phyloP scores from a whole-genome alignment of 2,888 invertebrate genomes.

The Parnassius apollo region DNA sequence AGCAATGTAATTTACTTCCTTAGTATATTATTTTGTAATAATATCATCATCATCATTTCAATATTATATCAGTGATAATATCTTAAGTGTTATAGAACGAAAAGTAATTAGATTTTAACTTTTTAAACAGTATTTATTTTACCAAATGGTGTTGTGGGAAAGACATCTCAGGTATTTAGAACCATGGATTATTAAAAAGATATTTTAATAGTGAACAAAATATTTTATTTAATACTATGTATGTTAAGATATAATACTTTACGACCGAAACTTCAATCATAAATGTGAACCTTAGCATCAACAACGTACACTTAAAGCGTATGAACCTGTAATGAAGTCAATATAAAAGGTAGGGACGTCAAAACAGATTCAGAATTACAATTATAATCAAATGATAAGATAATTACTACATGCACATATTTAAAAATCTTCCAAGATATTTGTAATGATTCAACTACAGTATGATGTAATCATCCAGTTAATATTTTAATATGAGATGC shows the following conservation, averaged over 20 bases:
- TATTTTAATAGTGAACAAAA: too few relatives aligned
- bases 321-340: slow-evolving; percentile 51
- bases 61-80: too few relatives aligned
- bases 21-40: too few relatives aligned
- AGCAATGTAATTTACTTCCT: too few relatives aligned
- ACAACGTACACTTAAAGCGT: slow-evolving; percentile 74
- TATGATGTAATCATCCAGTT: not conserved
- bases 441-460: slow-evolving; percentile 37
- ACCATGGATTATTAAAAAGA: too few relatives aligned
- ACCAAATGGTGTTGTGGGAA: too few relatives aligned
- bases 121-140: too few relatives aligned
- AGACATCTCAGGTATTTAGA: too few relatives aligned
- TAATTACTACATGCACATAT: slow-evolving; percentile 72
- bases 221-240: too few relatives aligned
- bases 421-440: slow-evolving; percentile 65
- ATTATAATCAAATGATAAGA: slow-evolving; percentile 56
- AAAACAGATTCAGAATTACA: slow-evolving; percentile 64
- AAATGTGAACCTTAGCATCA: slow-evolving; percentile 66
- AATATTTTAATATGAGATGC: not conserved
- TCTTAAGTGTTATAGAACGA: too few relatives aligned
- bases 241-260: too few relatives aligned
- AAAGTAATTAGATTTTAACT: too few relatives aligned
- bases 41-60: not conserved
- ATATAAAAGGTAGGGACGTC: slow-evolving; percentile 31
- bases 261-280: slow-evolving; percentile 31